Percentiles rank a stretch among this genome's conserved stretches.
Conservation (phyloP, 2,113 vertebrate genomes). For the Ageneiosus marmoratus region DNA sequence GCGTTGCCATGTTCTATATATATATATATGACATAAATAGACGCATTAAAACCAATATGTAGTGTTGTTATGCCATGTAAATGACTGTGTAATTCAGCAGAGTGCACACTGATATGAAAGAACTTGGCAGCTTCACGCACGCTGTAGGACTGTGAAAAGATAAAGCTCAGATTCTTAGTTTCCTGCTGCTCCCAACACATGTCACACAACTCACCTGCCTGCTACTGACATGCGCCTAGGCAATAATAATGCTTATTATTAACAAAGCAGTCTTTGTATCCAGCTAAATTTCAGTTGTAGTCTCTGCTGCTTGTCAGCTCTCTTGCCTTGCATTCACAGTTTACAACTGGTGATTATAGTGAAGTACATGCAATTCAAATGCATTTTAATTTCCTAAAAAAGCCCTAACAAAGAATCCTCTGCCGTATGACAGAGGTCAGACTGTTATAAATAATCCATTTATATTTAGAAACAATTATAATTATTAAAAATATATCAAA, state of each 20-base stretch:
- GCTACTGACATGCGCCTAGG: background rate
- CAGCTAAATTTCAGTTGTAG: background rate
- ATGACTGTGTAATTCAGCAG: background rate
- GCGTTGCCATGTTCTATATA: too few species aligned
- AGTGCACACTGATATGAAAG: background rate
- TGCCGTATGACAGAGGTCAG: background rate
- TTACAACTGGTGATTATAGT: background rate
- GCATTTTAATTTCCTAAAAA: background rate
- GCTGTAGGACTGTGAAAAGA: slow-evolving; percentile 13
- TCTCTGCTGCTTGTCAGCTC: background rate
- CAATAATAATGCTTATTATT: slow-evolving; percentile 9
- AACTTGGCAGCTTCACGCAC: slow-evolving; percentile 17
- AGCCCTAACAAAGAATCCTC: background rate
- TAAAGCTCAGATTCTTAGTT: background rate
- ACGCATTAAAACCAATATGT: background rate
- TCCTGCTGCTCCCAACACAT: slow-evolving; percentile 47
- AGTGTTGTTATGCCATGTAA: background rate
- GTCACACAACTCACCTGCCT: slow-evolving; percentile 32
- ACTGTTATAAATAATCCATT: background rate
- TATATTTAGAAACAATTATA: background rate
- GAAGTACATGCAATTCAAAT: background rate
- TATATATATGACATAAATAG: background rate
- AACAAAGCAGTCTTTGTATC: background rate
- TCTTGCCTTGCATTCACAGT: background rate
- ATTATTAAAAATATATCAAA: background rate